Percentiles rank a stretch among this genome's conserved stretches.
Conservation (phyloP, 2,797 vertebrate species). For the Myiothlypis coronata region DNA sequence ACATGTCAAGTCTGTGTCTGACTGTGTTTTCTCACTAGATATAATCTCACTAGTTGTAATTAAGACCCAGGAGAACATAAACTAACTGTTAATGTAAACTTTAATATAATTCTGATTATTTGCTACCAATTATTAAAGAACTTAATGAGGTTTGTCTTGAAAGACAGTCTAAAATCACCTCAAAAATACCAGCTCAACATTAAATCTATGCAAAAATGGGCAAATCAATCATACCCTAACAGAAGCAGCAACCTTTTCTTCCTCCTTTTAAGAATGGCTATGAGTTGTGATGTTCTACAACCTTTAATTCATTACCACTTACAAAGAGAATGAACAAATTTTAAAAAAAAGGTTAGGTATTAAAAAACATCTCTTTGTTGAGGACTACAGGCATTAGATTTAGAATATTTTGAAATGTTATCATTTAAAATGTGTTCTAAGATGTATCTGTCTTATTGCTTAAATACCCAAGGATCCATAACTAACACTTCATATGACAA, state of each 20-base stretch:
- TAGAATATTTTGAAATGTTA: background rate
- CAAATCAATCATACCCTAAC: background rate
- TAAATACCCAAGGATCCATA: background rate
- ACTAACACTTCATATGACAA: background rate
- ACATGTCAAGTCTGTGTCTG: background rate
- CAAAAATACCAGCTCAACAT: background rate
- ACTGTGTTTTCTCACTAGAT: background rate
- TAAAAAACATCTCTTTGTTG: background rate
- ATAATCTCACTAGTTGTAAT: background rate
- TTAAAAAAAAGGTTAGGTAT: accelerated
- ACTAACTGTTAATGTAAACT: background rate
- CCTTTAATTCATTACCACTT: background rate
- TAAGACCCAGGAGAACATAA: background rate
- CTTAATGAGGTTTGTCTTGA: background rate
- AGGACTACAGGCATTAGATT: background rate
- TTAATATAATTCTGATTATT: background rate
- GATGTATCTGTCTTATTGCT: background rate
- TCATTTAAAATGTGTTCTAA: background rate
- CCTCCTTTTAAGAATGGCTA: background rate
- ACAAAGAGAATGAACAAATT: background rate
- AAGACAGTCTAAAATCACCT: background rate
- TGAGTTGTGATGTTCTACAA: background rate
- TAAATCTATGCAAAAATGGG: background rate
- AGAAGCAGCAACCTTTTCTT: background rate
- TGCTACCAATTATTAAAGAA: background rate